phyloP scores from a whole-genome alignment of 2,888 invertebrate species.

The Pyralis farinalis region DNA sequence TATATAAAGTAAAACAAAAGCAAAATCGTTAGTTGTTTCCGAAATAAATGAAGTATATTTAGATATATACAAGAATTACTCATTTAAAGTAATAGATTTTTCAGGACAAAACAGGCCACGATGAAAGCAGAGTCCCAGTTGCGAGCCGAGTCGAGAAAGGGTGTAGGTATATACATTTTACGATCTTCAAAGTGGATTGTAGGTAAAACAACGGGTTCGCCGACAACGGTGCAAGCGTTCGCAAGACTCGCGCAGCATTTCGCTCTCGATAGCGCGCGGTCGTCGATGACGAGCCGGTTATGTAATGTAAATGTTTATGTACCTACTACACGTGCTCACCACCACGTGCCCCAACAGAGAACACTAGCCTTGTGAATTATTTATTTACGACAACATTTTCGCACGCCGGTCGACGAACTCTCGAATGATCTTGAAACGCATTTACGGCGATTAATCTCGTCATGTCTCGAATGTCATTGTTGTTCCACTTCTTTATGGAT shows the following conservation, averaged over 20 bases:
- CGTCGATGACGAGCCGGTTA: conserved; percentile 76
- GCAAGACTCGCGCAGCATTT: conserved; percentile 56
- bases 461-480: conserved; percentile 46
- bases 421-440: conserved; percentile 74
- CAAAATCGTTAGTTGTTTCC: too few species aligned
- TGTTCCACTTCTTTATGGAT: conserved; percentile 24
- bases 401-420: conserved; percentile 79
- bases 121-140: too few species aligned
- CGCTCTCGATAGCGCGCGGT: conserved; percentile 66
- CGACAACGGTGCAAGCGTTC: conserved; percentile 40
- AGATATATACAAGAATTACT: too few species aligned
- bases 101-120: too few species aligned
- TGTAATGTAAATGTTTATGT: conserved; percentile 80
- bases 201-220: conserved; percentile 22
- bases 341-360: conserved; percentile 75
- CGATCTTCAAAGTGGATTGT: conserved; percentile 8
- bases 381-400: conserved; percentile 81
- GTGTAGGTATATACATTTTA: conserved; percentile 4
- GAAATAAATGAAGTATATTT: too few species aligned
- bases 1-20: too few species aligned
- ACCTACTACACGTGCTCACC: conserved; percentile 71
- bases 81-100: too few species aligned
- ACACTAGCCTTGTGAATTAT: conserved; percentile 82
- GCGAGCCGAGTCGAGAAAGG: conserved; percentile 4
- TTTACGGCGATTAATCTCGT: conserved; percentile 71